These are phyloP conservation scores for Lepus townsendii DNA, from an alignment of 2,797 vertebrate species.

Conservation along the genomic window DNA sequence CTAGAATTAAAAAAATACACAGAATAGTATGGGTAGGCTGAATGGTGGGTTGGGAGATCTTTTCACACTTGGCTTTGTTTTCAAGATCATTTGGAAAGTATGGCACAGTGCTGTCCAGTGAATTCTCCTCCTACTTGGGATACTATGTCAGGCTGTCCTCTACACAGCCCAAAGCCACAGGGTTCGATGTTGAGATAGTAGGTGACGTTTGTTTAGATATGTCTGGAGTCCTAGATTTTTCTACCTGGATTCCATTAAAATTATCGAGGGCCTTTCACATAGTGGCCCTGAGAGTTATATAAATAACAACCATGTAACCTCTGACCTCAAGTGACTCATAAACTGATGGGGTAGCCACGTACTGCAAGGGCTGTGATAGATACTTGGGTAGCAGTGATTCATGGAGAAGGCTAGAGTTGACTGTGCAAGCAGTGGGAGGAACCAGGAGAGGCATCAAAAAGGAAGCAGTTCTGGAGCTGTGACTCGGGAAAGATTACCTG, in stretches of 20 bases:
- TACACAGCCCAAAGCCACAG: rapidly evolving
- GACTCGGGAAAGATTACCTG: background rate
- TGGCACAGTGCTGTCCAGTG: background rate
- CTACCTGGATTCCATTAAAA: background rate
- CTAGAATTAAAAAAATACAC: background rate
- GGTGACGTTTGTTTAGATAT: background rate
- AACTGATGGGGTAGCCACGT: background rate
- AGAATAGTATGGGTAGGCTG: background rate
- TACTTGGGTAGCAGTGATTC: background rate
- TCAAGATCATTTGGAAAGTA: background rate
- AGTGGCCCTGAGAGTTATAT: background rate
- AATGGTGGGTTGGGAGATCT: rapidly evolving
- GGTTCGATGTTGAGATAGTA: background rate
- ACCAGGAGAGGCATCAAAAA: background rate
- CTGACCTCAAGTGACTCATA: background rate
- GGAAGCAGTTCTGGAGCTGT: background rate
- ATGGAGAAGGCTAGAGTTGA: background rate
- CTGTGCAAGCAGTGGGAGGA: background rate
- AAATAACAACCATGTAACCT: background rate
- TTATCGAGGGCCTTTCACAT: background rate
- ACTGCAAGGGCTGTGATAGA: rapidly evolving
- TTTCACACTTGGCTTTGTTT: background rate
- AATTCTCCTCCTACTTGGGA: background rate
- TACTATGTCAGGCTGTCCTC: background rate
- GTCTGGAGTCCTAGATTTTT: background rate